Evolutionary conservation across 2,888 invertebrate genomes (phyloP).

Genomic region (Palloptera scutellata): DNA sequence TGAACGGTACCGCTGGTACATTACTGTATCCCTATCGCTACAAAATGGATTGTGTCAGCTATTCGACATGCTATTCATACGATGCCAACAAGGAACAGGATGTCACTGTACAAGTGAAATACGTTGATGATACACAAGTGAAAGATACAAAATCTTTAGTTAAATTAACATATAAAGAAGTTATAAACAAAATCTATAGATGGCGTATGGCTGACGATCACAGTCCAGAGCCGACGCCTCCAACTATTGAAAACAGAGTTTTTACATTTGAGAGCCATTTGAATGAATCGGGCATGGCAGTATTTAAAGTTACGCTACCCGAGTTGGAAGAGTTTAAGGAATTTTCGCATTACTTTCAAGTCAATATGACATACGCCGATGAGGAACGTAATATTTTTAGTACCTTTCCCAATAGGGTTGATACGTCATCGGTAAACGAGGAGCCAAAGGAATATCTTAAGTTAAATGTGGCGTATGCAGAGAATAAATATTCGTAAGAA

Average conservation of each 20-base stretch:
- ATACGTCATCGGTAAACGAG: slow-evolving; percentile 33
- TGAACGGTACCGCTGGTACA: slow-evolving; percentile 79
- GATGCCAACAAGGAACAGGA: slow-evolving; percentile 88
- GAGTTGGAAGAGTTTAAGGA: slow-evolving; percentile 57
- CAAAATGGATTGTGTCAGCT: slow-evolving; percentile 73
- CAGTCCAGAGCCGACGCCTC: slow-evolving; percentile 15
- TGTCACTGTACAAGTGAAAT: slow-evolving; percentile 77
- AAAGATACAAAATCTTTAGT: slow-evolving; percentile 69
- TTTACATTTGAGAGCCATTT: slow-evolving; percentile 60
- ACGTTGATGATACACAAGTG: slow-evolving; percentile 76
- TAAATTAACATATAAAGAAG: slow-evolving; percentile 53
- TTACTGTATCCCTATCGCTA: slow-evolving; percentile 81
- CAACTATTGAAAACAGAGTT: slow-evolving; percentile 56
- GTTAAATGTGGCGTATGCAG: slow-evolving; percentile 38
- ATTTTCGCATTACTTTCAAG: slow-evolving; percentile 44
- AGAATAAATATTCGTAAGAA: slow-evolving; percentile 45
- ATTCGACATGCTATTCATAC: slow-evolving; percentile 82
- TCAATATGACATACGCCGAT: slow-evolving; percentile 47
- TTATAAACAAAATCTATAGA: slow-evolving; percentile 39
- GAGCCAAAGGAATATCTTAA: slow-evolving; percentile 49
- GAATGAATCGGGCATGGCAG: slow-evolving; percentile 72
- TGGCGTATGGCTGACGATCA: slow-evolving; percentile 34
- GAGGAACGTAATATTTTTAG: slow-evolving; percentile 45
- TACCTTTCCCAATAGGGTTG: slow-evolving; percentile 44
- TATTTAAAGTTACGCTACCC: slow-evolving; percentile 71